Conservation (phyloP, 30 jellyfish, hydroid and myxozoan genomes). For the Aurelia sp. region DNA sequence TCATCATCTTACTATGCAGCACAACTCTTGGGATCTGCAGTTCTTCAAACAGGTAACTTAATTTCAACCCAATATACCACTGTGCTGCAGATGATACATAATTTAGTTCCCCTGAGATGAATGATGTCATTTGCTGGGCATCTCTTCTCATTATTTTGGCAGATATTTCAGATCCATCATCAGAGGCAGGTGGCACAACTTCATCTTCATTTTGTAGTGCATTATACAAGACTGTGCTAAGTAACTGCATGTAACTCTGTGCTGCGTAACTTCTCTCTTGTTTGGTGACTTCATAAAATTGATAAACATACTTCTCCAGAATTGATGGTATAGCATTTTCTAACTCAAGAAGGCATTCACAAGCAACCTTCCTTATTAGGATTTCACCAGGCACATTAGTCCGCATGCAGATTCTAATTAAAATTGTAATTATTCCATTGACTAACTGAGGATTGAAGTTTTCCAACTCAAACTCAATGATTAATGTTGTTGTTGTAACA, state of each 20-base stretch:
- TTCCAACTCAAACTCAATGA: slow-evolving; percentile 45
- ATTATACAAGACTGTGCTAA: slow-evolving; percentile 32
- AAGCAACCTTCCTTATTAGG: slow-evolving; percentile 26
- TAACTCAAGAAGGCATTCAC: slow-evolving; percentile 59
- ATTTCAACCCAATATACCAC: slow-evolving; percentile 52
- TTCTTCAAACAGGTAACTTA: slow-evolving; percentile 8
- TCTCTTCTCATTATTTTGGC: not conserved
- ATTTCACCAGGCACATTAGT: slow-evolving; percentile 40
- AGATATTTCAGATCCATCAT: too few relatives aligned
- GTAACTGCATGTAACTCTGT: slow-evolving; percentile 33
- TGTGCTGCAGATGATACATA: slow-evolving; percentile 18
- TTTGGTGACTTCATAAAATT: slow-evolving; percentile 23
- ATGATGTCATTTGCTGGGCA: slow-evolving; percentile 49
- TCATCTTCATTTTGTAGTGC: slow-evolving; percentile 1
- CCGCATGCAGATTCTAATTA: slow-evolving; percentile 9
- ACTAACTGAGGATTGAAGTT: slow-evolving; percentile 36
- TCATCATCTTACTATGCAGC: slow-evolving; percentile 41
- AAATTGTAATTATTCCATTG: slow-evolving; percentile 8
- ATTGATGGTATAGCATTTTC: slow-evolving; percentile 38
- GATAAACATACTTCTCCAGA: slow-evolving; percentile 7
- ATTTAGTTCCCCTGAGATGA: slow-evolving; percentile 50
- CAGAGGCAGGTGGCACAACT: too few relatives aligned
- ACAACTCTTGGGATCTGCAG: slow-evolving; percentile 43
- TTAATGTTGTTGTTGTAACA: slow-evolving; percentile 44
- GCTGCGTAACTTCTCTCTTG: slow-evolving; percentile 48